Base-by-base conservation (phyloP, 2,888 invertebrate species). In the Phanerotoma sp. region DNA sequence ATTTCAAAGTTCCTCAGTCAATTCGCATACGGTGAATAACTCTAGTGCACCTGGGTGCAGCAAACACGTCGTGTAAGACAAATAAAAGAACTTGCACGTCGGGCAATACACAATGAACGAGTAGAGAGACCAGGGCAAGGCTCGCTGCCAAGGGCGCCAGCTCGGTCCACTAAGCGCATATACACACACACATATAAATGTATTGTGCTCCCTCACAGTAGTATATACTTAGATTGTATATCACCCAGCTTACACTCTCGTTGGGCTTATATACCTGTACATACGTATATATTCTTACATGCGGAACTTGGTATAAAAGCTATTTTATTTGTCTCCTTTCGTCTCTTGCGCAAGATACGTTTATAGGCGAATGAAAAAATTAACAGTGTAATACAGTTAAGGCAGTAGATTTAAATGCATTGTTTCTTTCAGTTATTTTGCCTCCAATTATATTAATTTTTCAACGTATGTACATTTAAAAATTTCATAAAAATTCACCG, bases 91-190 rank as follows among this genome's bases (percentile, higher is more conserved):
- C 22, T 21, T 42, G 22, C 28, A 42, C 48, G 32, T 41, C 33
- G 16, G 32, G 30, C 47, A 30, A 15, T 46, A 40, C 40, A 49
- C 33, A 20, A 15, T 16, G 44, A 37, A 30, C 20, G 37, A 51
- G 47, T 45, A 61, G n/a, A n/a, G n/a, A n/a, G 62, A 61, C 58
- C 63, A 60, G 66, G 62, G 64, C 66, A 67, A 66, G 62, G 66
- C 65, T 63, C 65, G 66, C 65, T 63, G 64, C 60, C 71, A 70
- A 71, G 70, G 70, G 68, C 65, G 64, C 56, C 66, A 62, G 61
- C 62, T 66, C 61, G 62, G 60, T 66, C 62, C 60, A 51, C 56
- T 50, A 45, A 45, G 41, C 44, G 28, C 45, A 32, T 45, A 13
- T 28, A 33, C n/a, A n/a, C n/a, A n/a, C n/a, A n/a, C n/a, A n/a